Conservation (phyloP, 2,113 vertebrate species). For the Tychaedon coryphoeus region DNA sequence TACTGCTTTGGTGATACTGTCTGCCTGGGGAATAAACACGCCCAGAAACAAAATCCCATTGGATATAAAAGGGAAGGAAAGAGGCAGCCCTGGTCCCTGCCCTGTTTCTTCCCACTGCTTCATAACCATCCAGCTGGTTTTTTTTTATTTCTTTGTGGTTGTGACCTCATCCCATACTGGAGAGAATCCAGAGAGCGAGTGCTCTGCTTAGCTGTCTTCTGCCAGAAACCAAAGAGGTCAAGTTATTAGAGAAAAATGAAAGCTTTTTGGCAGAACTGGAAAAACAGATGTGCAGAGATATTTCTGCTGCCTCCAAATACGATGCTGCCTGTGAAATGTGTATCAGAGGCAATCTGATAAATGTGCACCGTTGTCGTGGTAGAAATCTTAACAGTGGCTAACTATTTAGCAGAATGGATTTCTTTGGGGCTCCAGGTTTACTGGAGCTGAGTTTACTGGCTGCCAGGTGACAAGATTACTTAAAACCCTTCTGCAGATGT, state of each 20-base stretch:
- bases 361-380: not conserved
- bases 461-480: not conserved
- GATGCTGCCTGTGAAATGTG: not conserved
- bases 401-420: not conserved
- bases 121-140: slow-evolving; percentile 34
- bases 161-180: slow-evolving; percentile 58
- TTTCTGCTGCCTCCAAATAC: not conserved
- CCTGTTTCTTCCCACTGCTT: slow-evolving; percentile 43
- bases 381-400: not conserved
- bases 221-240: slow-evolving; percentile 71
- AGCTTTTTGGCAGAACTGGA: slow-evolving; percentile 60
- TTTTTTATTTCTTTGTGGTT: slow-evolving; percentile 7
- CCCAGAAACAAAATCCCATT: not conserved
- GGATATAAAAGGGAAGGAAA: slow-evolving; percentile 24
- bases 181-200: slow-evolving; percentile 23
- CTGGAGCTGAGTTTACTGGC: not conserved
- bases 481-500: not conserved
- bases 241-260: slow-evolving; percentile 64
- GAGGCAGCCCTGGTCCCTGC: not conserved
- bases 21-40: not conserved
- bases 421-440: not conserved
- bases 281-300: slow-evolving; percentile 65
- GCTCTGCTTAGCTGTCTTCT: slow-evolving; percentile 28
- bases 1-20: not conserved
- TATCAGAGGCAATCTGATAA: not conserved